phyloP scores from a whole-genome alignment of 1,140 invertebrate genomes.

The Sesamia nonagrioides region DNA sequence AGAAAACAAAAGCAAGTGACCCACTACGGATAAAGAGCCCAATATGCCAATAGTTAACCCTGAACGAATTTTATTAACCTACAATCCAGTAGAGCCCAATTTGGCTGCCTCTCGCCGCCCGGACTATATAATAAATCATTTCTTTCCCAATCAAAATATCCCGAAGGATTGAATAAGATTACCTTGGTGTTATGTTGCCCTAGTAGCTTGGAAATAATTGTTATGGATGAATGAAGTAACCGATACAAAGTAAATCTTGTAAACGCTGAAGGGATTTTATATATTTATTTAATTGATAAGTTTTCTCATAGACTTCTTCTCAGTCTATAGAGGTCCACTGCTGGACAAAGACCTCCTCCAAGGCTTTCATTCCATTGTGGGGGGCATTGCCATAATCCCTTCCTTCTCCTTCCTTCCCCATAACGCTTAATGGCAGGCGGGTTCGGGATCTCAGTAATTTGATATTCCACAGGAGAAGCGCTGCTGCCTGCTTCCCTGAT shows the following conservation, averaged over 20 bases:
- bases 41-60: background rate
- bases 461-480: too few relatives aligned
- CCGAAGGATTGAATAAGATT: background rate
- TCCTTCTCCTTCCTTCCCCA: too few relatives aligned
- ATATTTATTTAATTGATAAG: too few relatives aligned
- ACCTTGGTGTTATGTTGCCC: constrained; percentile 6
- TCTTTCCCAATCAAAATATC: constrained; percentile 13
- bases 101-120: background rate
- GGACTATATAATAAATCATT: background rate
- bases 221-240: background rate
- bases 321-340: too few relatives aligned
- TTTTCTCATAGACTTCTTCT: too few relatives aligned
- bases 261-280: too few relatives aligned
- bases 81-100: constrained; percentile 16
- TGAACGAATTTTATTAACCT: constrained; percentile 32
- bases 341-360: too few relatives aligned
- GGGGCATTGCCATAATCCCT: too few relatives aligned
- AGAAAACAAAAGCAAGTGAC: constrained; percentile 3
- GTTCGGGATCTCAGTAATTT: too few relatives aligned
- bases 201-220: background rate
- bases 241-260: background rate
- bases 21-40: background rate
- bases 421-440: too few relatives aligned
- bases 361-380: too few relatives aligned
- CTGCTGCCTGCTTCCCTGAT: too few relatives aligned